These are phyloP conservation scores for Caenorhabditis sp. DNA, from an alignment of 2,888 invertebrate species.

Conservation along the genomic window DNA sequence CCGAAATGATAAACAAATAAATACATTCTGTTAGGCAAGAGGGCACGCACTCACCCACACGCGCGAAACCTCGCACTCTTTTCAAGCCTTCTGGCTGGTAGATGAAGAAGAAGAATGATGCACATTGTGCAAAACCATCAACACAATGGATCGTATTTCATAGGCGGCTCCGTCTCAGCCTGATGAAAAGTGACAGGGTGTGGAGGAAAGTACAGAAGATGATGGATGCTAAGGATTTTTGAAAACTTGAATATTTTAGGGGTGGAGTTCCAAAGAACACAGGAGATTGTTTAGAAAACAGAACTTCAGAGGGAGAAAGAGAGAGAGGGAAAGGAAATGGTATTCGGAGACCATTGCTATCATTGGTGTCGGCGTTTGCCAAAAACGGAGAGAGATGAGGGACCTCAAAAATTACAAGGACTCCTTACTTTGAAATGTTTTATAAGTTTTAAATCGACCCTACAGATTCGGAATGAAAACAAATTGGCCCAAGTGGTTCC, in stretches of 20 bases:
- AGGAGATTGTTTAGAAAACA: too few relatives aligned
- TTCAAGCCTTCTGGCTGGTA: constrained; percentile 27
- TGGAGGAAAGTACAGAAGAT: constrained; percentile 10
- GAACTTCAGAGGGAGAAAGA: too few relatives aligned
- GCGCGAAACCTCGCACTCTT: constrained; percentile 56
- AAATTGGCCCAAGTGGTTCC: too few relatives aligned
- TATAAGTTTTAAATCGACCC: too few relatives aligned
- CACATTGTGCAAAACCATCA: constrained; percentile 45
- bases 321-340: too few relatives aligned
- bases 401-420: too few relatives aligned
- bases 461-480: too few relatives aligned
- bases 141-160: constrained; percentile 61
- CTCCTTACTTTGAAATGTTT: too few relatives aligned
- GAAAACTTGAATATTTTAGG: constrained; percentile 4
- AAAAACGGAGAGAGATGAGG: too few relatives aligned
- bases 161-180: constrained; percentile 8
- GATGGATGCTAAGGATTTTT: constrained; percentile 14
- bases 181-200: constrained; percentile 39
- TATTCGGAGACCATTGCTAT: too few relatives aligned
- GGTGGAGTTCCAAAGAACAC: not conserved
- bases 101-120: constrained; percentile 21
- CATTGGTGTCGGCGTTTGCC: too few relatives aligned
- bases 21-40: constrained; percentile 9
- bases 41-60: constrained; percentile 18
- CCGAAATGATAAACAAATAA: constrained; percentile 55